A percentile compares a stretch with the other conserved stretches of the same genome.
These are phyloP conservation scores for Lacanobia oleracea DNA, from an alignment of 2,888 invertebrate genomes.

Conservation along the genomic window DNA sequence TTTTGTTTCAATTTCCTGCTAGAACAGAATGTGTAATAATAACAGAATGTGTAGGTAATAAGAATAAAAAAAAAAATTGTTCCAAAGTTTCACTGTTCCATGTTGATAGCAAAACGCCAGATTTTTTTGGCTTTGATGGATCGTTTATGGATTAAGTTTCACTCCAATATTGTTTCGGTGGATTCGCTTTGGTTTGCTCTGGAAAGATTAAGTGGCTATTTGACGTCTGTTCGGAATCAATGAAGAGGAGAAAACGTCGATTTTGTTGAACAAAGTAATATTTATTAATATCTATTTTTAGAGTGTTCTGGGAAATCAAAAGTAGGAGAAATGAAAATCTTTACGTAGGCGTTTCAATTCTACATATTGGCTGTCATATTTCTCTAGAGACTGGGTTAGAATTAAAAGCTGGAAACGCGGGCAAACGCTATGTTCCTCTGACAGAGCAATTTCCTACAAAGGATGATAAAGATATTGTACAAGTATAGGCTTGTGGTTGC, in stretches of 20 bases:
- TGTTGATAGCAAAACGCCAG: slow-evolving; percentile 55
- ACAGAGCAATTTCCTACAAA: slow-evolving; percentile 32
- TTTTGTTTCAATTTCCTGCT: slow-evolving; percentile 49
- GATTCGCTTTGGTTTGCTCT: slow-evolving; percentile 64
- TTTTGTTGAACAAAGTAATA: slow-evolving; percentile 31
- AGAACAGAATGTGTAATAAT: slow-evolving; percentile 29
- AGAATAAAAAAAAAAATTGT: slow-evolving; percentile 39
- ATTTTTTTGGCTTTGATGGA: slow-evolving; percentile 70
- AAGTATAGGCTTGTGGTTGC: neutral
- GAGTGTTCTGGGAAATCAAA: slow-evolving; percentile 36
- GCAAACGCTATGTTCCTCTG: slow-evolving; percentile 2
- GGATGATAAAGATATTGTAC: slow-evolving; percentile 8
- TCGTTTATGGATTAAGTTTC: slow-evolving; percentile 66
- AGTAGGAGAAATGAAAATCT: slow-evolving; percentile 6
- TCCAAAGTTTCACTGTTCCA: slow-evolving; percentile 38
- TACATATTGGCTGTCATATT: slow-evolving; percentile 20
- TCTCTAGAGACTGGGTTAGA: slow-evolving; percentile 26
- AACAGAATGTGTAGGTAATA: slow-evolving; percentile 34
- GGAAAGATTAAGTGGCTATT: slow-evolving; percentile 62
- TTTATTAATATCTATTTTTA: slow-evolving; percentile 4
- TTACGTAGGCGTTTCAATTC: slow-evolving; percentile 9
- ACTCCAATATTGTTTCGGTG: slow-evolving; percentile 68
- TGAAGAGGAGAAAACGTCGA: slow-evolving; percentile 14
- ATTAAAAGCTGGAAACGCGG: slow-evolving; percentile 33
- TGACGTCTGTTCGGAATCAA: slow-evolving; percentile 55